A percentile compares a stretch with the other conserved stretches of the same genome.
Evolutionary conservation across 2,888 invertebrate species (phyloP).

Genomic region (Trissonchulus latispiculum): DNA sequence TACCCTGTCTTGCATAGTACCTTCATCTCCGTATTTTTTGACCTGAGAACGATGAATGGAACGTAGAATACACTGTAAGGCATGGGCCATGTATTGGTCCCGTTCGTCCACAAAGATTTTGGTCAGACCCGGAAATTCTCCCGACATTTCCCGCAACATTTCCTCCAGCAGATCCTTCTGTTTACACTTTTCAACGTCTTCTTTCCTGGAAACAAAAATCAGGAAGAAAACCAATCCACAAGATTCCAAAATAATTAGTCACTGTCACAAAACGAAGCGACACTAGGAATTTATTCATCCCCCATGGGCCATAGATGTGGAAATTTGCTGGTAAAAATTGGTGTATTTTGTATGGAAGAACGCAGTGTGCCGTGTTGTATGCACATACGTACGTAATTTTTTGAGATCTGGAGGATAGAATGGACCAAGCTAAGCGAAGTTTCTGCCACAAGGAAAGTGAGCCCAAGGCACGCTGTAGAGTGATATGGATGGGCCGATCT

Average conservation of each 20-base stretch:
- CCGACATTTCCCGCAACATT: conserved; percentile 80
- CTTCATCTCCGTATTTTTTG: too few relatives aligned
- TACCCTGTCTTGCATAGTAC: too few relatives aligned
- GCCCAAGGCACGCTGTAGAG: conserved; percentile 74
- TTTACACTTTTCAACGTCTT: conserved; percentile 89
- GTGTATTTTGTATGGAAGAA: too few relatives aligned
- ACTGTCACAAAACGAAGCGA: too few relatives aligned
- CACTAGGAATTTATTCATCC: too few relatives aligned
- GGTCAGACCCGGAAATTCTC: conserved; percentile 79
- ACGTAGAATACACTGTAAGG: too few relatives aligned
- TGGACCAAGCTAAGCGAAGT: conserved; percentile 68
- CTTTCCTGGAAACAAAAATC: conserved; percentile 63
- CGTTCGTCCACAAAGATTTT: conserved; percentile 86
- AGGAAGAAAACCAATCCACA: too few relatives aligned
- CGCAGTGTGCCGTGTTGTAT: too few relatives aligned
- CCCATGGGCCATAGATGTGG: too few relatives aligned
- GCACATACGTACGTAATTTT: conserved; percentile 19
- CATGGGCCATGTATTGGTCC: conserved; percentile 78
- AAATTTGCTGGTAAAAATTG: too few relatives aligned
- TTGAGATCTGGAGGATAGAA: conserved; percentile 46
- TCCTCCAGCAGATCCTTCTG: conserved; percentile 82
- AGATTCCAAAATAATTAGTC: too few relatives aligned
- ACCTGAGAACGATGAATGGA: too few relatives aligned
- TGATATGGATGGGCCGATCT: conserved; percentile 83
- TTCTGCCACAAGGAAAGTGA: conserved; percentile 81